Evolutionary conservation across 2,113 vertebrate genomes (phyloP).

Genomic region (Monarcha castaneiventris): DNA sequence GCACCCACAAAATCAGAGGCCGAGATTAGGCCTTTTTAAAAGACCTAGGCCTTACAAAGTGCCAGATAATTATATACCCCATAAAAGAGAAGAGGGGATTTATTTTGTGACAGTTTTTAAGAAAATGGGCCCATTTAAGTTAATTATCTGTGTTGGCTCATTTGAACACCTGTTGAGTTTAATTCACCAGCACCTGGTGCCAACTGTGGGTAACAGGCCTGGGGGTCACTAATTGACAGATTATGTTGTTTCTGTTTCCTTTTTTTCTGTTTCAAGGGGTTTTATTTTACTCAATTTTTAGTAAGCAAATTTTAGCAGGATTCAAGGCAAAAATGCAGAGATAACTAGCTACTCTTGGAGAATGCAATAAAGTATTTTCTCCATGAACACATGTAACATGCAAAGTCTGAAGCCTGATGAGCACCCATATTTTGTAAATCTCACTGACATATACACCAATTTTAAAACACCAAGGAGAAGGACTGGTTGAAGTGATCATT

Average conservation of each 20-base stretch:
- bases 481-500: not conserved
- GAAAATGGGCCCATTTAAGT: constrained; percentile 48
- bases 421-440: not conserved
- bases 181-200: constrained; percentile 42
- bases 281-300: not conserved
- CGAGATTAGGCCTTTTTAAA: constrained; percentile 12
- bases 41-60: not conserved
- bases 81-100: not conserved
- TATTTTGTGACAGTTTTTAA: constrained; percentile 37
- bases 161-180: constrained; percentile 59
- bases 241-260: not conserved
- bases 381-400: not conserved
- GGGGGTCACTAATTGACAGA: not conserved
- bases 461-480: not conserved
- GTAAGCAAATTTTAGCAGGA: not conserved
- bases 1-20: constrained; percentile 11
- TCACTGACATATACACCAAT: not conserved
- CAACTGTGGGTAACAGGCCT: not conserved
- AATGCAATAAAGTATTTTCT: not conserved
- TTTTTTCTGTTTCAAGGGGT: not conserved
- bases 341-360: not conserved
- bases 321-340: not conserved
- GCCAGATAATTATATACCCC: constrained; percentile 1
- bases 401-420: not conserved
- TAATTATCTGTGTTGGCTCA: constrained; percentile 44